Base-by-base conservation (phyloP, 2,888 invertebrate genomes). In the Drosophila percnosoma region DNA sequence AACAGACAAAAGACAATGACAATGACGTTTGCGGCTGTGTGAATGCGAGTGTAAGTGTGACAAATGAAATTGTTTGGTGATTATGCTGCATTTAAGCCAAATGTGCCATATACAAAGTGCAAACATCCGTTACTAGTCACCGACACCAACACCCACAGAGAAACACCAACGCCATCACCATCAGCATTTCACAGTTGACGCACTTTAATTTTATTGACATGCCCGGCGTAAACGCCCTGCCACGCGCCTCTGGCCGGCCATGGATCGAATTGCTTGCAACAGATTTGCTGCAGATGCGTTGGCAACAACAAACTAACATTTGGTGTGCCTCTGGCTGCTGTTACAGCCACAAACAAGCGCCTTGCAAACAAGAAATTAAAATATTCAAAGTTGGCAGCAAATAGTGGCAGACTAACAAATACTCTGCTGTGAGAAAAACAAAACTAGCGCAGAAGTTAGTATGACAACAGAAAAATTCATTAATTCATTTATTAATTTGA, bases 81-180 rank as follows among this genome's bases (percentile, higher is more conserved):
- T 87, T 87, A 90, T 88, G 83, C 75, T 67, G 86, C 87, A 90
- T 87, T 87, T 90, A 90, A 90, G 91, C 80, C 83, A 87, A 87
- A 90, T 90, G 87, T 85, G 72, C 74, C 88, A 73, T 89, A 67
- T 69, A 73, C 75, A 79, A 82, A 80, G 80, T 82, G 80, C 80
- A 73, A 78, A 84, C 82, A 87, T 78, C 78, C 86, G 82, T 78
- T 83, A 55, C 69, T 63, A 65, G 76, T 48, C 80, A 49, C 60
- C 61, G 36, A 64, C 68, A 68, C 38, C 62, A 63, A 58, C 38
- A 33, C 15, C 60, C 60, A 42, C 21, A n/a, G 31, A 38, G 54
- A 27, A 33, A 36, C 24, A 13, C n/a, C 58, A 71, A 21, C 54
- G 57, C 27, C 59, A 60, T 33, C 59, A 68, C 58, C 48, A 58